Percentiles rank a stretch among this genome's conserved stretches.
Evolutionary conservation across 2,797 vertebrate genomes (phyloP).

Genomic region (Chloroceryle inda): DNA sequence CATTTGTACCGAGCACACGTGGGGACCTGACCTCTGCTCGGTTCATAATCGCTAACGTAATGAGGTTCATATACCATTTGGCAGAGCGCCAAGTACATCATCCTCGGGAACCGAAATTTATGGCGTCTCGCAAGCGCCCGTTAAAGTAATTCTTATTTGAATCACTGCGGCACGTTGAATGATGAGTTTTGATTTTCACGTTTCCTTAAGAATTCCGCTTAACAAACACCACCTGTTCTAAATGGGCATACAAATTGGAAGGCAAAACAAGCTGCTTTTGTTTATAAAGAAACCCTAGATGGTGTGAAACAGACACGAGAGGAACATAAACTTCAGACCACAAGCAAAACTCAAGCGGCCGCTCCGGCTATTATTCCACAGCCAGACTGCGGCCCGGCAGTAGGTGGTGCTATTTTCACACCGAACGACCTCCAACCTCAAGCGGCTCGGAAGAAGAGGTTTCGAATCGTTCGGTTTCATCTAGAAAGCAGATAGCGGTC

Average conservation of each 20-base stretch:
- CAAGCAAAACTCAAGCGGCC: background rate
- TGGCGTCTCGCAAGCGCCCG: background rate
- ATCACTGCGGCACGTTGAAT: background rate
- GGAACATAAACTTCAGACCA: background rate
- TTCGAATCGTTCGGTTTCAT: background rate
- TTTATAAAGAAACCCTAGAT: background rate
- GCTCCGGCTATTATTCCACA: background rate
- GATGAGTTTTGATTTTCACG: background rate
- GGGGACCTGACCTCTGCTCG: background rate
- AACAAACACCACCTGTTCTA: background rate
- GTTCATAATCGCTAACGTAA: background rate
- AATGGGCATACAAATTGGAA: background rate
- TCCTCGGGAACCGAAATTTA: background rate
- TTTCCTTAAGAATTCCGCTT: background rate
- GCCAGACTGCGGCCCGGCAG: background rate
- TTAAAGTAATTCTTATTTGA: background rate
- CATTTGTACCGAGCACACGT: fast-evolving
- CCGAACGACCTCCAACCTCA: background rate
- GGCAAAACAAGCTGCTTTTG: background rate
- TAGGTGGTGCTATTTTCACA: slow-evolving; percentile 77
- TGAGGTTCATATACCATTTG: background rate
- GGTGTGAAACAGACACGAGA: background rate
- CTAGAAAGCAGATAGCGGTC: background rate
- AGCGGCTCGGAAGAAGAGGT: background rate
- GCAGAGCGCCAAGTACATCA: background rate